phyloP scores from a whole-genome alignment of 2,113 vertebrate species.

The Jacana jacana region DNA sequence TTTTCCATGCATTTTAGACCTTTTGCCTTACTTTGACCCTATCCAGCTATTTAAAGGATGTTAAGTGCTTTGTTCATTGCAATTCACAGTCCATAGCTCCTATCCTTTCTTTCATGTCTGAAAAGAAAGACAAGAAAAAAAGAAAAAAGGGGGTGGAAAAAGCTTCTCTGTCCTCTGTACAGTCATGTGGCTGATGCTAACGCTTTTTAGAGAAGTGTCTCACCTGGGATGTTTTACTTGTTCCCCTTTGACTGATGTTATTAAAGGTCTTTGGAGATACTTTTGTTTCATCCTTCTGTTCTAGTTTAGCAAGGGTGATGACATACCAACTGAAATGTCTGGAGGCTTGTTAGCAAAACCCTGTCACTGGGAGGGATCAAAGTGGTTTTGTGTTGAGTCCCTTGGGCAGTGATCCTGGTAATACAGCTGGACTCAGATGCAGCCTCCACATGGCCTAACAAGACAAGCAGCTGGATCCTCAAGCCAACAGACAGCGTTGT shows the following conservation, averaged over 20 bases:
- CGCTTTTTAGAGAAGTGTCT: neutral
- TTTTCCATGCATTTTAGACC: neutral
- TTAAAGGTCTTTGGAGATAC: constrained; percentile 74
- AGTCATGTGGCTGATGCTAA: neutral
- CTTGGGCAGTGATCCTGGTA: constrained; percentile 68
- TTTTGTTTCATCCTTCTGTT: constrained; percentile 73
- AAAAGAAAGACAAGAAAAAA: constrained; percentile 28
- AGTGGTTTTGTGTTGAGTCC: constrained; percentile 69
- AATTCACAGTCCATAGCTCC: constrained; percentile 4
- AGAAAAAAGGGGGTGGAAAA: neutral
- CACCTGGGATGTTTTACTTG: constrained; percentile 64
- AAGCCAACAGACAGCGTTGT: constrained; percentile 47
- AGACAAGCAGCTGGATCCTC: constrained; percentile 72
- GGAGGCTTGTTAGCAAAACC: constrained; percentile 79
- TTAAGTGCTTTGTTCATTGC: constrained; percentile 34
- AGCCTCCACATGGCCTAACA: constrained; percentile 60
- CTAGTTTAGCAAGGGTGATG: constrained; percentile 71
- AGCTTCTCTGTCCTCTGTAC: neutral
- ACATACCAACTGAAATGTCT: constrained; percentile 76
- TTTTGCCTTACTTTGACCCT: constrained; percentile 41
- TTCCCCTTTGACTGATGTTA: constrained; percentile 64
- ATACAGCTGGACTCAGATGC: constrained; percentile 68
- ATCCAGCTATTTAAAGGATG: constrained; percentile 48
- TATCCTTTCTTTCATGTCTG: constrained; percentile 36
- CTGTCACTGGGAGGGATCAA: constrained; percentile 74